Base-by-base conservation (phyloP, 2,888 invertebrate species). In the Hedychridium roseum region DNA sequence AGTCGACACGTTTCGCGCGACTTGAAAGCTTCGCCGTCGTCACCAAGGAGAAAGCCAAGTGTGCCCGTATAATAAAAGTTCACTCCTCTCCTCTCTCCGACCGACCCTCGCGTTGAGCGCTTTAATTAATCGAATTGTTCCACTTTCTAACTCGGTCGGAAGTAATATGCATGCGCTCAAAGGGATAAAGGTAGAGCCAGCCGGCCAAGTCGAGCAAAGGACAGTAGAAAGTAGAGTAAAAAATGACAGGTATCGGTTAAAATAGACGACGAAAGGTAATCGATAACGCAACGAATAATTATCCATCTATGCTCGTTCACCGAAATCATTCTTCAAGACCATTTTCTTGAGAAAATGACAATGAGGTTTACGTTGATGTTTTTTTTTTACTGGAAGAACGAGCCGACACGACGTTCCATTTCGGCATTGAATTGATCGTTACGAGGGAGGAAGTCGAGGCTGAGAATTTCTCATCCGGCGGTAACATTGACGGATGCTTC, bases 401-500 rank as follows among this genome's bases (percentile, higher is more conserved):
- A n/a, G n/a, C n/a, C n/a, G n/a, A n/a, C n/a, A n/a, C n/a, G n/a
- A n/a, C n/a, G n/a, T n/a, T n/a, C n/a, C n/a, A n/a, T n/a, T n/a
- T n/a, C n/a, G n/a, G n/a, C n/a, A n/a, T n/a, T n/a, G n/a, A n/a
- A n/a, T n/a, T n/a, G n/a, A n/a, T n/a, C n/a, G n/a, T n/a, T n/a
- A n/a, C n/a, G n/a, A n/a, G n/a, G n/a, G 36, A 42, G 11, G 43
- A 40, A 37, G 35, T 23, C 32, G 18, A 35, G 18, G 37, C 38
- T 37, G 30, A 57, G 63, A 67, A 68, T 67, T 60, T 63, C 67
- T 64, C 63, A 60, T 60, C 57, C 64, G 57, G 60, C 61, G 60
- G 61, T 62, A 64, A 69, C 70, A 64, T 68, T 70, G 70, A 70
- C 66, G 61, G 61, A 70, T 70, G 65, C 60, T 58, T 60, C 57